Base-by-base conservation (phyloP, 2,888 invertebrate species). In the Eretmocerus hayati region DNA sequence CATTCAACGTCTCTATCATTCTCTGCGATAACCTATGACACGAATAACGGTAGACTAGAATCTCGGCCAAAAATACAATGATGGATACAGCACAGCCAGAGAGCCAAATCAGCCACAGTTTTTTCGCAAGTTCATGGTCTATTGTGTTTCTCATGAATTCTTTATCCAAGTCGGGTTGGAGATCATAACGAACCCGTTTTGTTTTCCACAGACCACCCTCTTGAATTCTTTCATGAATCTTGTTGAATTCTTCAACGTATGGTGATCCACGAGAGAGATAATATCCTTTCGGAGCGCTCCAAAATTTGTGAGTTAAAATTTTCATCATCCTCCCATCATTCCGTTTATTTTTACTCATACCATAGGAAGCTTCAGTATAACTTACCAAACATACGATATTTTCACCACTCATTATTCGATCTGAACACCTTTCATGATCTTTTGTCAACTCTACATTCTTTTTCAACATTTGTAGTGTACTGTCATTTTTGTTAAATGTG, bases 401-500 rank as follows among this genome's bases (percentile, higher is more conserved):
- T 13, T 15, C 16, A 2, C 13, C 9, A 15, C 15, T 11, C 15
- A 32, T 20, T 15, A 42, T n/a, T 13, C 16, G 13, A 9, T 13
- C 22, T 33, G 42, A 33, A 15, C 42, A 42, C n/a, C 33, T 16
- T 44, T 9, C 46, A 15, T 57, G 13, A 4, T 19, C 26, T 2
- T 15, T 2, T 1, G 48, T 33, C 0, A 30, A 16, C 3, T 23
- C 30, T n/a, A n/a, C n/a, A n/a, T n/a, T n/a, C n/a, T n/a, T n/a
- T n/a, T n/a, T n/a, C n/a, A n/a, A n/a, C n/a, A n/a, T n/a, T n/a
- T n/a, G n/a, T n/a, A n/a, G n/a, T n/a, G n/a, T n/a, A n/a, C n/a
- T n/a, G n/a, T 51, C 40, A 4, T n/a, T 33, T 3, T 1, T 4
- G 1, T 1, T 1, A 13, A 55, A 55, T 0, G 48, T 45, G 1